These are phyloP conservation scores for Polyodon spathula DNA, from an alignment of 2,113 vertebrate species.

Conservation along the genomic window DNA sequence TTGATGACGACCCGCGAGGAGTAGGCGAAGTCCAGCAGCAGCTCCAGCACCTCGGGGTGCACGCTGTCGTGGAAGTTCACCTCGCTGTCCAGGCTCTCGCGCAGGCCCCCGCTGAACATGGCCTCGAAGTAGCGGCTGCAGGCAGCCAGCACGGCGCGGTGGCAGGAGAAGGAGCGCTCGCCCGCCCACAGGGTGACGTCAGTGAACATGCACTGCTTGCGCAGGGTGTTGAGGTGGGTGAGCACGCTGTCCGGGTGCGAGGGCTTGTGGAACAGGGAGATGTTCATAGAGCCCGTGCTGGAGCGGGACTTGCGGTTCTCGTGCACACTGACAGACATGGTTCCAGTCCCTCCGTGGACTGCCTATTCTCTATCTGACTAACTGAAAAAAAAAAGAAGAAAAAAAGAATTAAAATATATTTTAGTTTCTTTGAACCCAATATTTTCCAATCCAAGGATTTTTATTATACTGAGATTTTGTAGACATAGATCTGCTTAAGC, in stretches of 20 bases:
- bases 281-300: conserved; percentile 85
- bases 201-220: conserved; percentile 85
- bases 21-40: conserved; percentile 87
- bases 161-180: conserved; percentile 79
- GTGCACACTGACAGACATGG: conserved; percentile 87
- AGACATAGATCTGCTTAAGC: background rate
- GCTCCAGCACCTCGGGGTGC: conserved; percentile 86
- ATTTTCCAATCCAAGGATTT: background rate
- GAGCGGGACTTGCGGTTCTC: conserved; percentile 88
- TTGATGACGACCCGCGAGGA: conserved; percentile 85
- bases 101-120: conserved; percentile 88
- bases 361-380: conserved; percentile 24
- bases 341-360: conserved; percentile 36
- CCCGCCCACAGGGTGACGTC: conserved; percentile 89
- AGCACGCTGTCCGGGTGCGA: conserved; percentile 84
- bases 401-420: conserved; percentile 2
- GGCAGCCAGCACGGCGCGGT: conserved; percentile 82
- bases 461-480: background rate
- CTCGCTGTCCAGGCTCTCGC: conserved; percentile 76
- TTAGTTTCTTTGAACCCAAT: background rate
- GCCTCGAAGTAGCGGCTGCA: conserved; percentile 93
- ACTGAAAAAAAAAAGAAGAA: conserved; percentile 20
- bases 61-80: conserved; percentile 88
- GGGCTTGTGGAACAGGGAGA: conserved; percentile 84
- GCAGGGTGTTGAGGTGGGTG: conserved; percentile 78